These are phyloP conservation scores for Drosophila varians DNA, from an alignment of 1,140 invertebrate genomes.

Conservation along the genomic window DNA sequence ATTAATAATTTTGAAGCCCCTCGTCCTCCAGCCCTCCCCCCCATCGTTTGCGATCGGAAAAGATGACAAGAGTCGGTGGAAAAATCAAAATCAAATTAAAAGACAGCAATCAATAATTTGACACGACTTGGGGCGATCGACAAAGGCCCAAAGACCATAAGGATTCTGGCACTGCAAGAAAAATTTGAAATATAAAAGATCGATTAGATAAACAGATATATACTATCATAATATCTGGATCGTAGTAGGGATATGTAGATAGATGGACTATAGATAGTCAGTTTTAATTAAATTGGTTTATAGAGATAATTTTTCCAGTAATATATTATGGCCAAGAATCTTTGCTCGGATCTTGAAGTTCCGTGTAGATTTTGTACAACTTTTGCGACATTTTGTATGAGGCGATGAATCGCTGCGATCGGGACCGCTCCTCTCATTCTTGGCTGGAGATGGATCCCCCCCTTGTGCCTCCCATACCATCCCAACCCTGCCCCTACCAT, in stretches of 20 bases:
- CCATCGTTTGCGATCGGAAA: slow-evolving; percentile 48
- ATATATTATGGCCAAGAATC: neutral
- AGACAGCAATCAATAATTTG: slow-evolving; percentile 75
- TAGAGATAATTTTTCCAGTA: neutral
- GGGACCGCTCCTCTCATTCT: slow-evolving; percentile 13
- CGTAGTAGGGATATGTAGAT: neutral
- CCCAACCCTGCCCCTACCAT: slow-evolving; percentile 27
- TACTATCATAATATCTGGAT: neutral
- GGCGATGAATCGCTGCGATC: slow-evolving; percentile 23
- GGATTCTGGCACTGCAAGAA: slow-evolving; percentile 15
- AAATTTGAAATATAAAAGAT: too few species aligned
- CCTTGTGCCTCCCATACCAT: neutral
- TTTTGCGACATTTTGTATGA: slow-evolving; percentile 75
- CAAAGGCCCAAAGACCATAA: slow-evolving; percentile 32
- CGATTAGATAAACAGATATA: too few species aligned
- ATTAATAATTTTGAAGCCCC: slow-evolving; percentile 38
- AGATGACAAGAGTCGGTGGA: slow-evolving; percentile 58
- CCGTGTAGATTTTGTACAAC: slow-evolving; percentile 52
- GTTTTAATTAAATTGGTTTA: neutral
- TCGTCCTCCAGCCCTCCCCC: too few species aligned
- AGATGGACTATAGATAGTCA: neutral
- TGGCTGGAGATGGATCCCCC: slow-evolving; percentile 2
- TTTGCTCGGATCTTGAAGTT: slow-evolving; percentile 3
- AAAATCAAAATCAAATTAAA: slow-evolving; percentile 78
- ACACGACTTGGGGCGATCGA: slow-evolving; percentile 57